Conservation (phyloP, 1,140 invertebrate genomes). For the Hylaeus volcanicus region DNA sequence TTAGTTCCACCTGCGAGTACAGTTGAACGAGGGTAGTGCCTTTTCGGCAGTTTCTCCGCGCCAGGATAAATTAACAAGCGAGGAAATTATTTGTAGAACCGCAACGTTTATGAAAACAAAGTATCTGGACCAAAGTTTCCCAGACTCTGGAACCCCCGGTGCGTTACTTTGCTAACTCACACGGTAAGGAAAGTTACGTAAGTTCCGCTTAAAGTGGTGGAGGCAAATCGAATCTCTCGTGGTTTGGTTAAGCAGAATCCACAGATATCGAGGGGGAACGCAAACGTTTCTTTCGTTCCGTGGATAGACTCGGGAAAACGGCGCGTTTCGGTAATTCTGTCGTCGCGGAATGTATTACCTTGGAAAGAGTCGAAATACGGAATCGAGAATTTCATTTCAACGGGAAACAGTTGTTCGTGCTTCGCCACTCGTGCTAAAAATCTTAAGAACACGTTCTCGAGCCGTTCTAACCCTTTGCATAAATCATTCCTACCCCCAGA, state of each 20-base stretch:
- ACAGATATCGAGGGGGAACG: not conserved
- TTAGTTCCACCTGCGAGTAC: no score
- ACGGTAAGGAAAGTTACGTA: slow-evolving; percentile 5
- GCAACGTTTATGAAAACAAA: slow-evolving; percentile 7
- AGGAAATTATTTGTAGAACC: slow-evolving; percentile 25
- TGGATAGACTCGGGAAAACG: not conserved
- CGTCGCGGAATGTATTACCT: no score
- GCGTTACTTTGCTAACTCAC: slow-evolving; percentile 34
- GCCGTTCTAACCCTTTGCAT: not conserved
- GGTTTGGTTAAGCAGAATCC: slow-evolving; percentile 28
- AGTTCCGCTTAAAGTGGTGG: slow-evolving; percentile 28
- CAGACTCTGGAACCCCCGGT: not conserved
- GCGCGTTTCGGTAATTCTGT: no score
- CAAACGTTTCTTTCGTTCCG: not conserved
- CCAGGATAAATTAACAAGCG: slow-evolving; percentile 9
- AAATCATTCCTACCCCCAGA: not conserved
- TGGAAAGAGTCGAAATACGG: no score
- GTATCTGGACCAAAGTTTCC: not conserved
- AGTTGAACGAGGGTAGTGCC: no score
- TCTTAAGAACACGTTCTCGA: not conserved
- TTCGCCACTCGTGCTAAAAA: not conserved
- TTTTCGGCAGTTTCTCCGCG: not conserved
- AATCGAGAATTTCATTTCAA: no score
- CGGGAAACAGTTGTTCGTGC: no score
- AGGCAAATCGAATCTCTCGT: slow-evolving; percentile 30